Evolutionary conservation across 2,797 vertebrate genomes (phyloP), one percentile per base, ranked within the genome.

Genomic region (Borostomias antarcticus): DNA sequence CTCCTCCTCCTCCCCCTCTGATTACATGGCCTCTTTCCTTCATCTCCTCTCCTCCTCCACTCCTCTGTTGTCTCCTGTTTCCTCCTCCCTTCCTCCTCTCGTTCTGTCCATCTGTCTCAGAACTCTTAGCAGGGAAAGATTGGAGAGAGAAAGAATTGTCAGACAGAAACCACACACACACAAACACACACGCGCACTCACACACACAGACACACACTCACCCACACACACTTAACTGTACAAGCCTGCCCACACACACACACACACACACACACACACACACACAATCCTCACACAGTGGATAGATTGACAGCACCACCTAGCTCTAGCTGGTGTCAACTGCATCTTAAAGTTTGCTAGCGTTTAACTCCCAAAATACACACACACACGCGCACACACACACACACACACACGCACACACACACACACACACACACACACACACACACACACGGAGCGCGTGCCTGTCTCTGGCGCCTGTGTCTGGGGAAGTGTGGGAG

Each of bases 251-350:
- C 4, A 65, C 56, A 68, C 52, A 56, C 30, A 66, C 37, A 48
- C 4, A 47, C 58, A 47, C 45, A 58, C 15, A 56, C 26, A 26
- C 21, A 26, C 30, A 52, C 10, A 48, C 26, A 37, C 19, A 54
- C 19, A 64, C 51, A n/a, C n/a, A n/a, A n/a, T n/a, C n/a, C 64
- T 62, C 48, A 51, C 10, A 69, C 23, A 33, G 28, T 63, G 66
- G 62, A 77, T 63, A 85, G 82, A 78, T 78, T 81, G 74, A 76
- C 76, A 85, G 82, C 82, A 74, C 82, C 82, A 80, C 80, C 82
- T 85, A 82, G 82, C 80, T 82, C 43, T 54, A 53, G 62, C n/a
- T 61, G 26, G 19, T 21, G 21, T 69, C 51, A 76, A 82, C 69
- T 79, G 68, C 82, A 81, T 15, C 67, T 37, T 52, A 26, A 11